phyloP scores from a whole-genome alignment of 2,797 vertebrate genomes.

The Chromobotia macracanthus region DNA sequence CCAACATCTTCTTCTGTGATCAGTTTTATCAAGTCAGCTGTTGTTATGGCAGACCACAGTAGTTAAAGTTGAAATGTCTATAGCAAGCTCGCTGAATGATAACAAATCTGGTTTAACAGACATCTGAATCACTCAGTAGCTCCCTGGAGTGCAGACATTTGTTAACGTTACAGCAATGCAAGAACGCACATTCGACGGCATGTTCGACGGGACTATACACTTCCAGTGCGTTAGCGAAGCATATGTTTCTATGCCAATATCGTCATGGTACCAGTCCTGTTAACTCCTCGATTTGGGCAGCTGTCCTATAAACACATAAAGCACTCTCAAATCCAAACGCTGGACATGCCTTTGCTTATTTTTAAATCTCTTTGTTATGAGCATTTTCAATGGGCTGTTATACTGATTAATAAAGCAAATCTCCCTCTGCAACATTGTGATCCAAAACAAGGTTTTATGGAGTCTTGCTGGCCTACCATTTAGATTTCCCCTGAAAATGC shows the following conservation, averaged over 20 bases:
- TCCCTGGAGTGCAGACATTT: neutral
- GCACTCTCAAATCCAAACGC: conserved; percentile 1
- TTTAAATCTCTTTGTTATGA: conserved; percentile 21
- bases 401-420: conserved; percentile 49
- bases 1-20: no score
- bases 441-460: conserved; percentile 37
- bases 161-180: neutral
- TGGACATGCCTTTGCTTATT: conserved; percentile 6
- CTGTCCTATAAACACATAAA: neutral
- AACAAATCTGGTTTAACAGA: neutral
- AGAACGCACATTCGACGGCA: neutral
- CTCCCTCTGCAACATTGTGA: neutral
- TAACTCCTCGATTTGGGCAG: no score
- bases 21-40: no score
- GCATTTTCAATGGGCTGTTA: conserved; percentile 40
- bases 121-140: neutral
- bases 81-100: neutral
- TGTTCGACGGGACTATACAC: neutral
- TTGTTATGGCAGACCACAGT: no score
- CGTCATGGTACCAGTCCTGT: neutral
- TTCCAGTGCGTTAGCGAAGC: neutral
- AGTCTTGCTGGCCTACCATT: conserved; percentile 57
- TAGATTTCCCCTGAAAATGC: conserved; percentile 63
- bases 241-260: neutral
- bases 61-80: neutral